Base-by-base conservation (phyloP, 2,888 invertebrate genomes). In the Synanthedon myopaeformis region DNA sequence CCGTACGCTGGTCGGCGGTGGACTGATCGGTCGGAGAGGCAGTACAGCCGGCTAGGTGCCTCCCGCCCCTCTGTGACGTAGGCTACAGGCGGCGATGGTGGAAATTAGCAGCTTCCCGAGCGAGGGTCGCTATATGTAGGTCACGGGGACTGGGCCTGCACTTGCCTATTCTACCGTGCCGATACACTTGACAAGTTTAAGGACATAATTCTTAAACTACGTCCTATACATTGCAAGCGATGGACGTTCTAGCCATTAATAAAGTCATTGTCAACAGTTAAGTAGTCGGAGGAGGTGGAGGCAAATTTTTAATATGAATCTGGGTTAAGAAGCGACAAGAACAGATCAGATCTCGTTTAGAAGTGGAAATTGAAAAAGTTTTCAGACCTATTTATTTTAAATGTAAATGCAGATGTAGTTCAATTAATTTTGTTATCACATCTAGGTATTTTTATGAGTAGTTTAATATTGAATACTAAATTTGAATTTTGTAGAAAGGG, bases 81-180 rank as follows among this genome's bases (percentile, higher is more conserved):
- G 65, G 75, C 74, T 70, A 66, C 68, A 69, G 72, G 71, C 72
- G 70, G 74, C 76, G 79, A 78, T 82, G 83, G 80, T 85, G 84
- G 82, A 83, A 84, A 85, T 86, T 85, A 85, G 82, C 86, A 86
- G 86, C 85, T 86, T 86, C 86, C 83, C 85, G 84, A 76, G 78
- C 84, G 84, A 86, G 85, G 85, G 85, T 84, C 85, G 86, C 69
- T 69, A 69, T 80, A 86, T 84, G 76, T 86, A 82, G 86, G 86
- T 86, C 86, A 86, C 83, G 86, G 86, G 86, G 86, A 82, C 86
- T 82, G 79, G 76, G 77, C 80, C 76, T 83, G 83, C 82, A 82
- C 82, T 83, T 80, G 81, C 81, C 80, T 79, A 80, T 74, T 79
- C 79, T 79, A 74, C 79, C 80, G 74, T 76, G 72, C 76, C 74